Base-by-base conservation (phyloP, 2,888 invertebrate genomes). In the Tachina lurida region DNA sequence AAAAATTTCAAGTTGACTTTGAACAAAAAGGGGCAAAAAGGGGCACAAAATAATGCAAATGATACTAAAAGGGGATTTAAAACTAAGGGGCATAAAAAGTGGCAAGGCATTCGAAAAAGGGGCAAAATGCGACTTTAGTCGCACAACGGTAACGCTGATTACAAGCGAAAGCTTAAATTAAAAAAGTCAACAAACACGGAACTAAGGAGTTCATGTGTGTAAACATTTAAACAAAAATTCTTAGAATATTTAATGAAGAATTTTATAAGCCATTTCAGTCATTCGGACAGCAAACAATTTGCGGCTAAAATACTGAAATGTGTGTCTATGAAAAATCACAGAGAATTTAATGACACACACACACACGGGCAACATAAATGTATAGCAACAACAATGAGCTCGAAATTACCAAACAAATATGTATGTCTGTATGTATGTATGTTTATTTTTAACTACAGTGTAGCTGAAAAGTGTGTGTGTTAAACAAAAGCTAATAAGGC, bases 151-250 rank as follows among this genome's bases (percentile, higher is more conserved):
- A n/a, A n/a, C n/a, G n/a, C n/a, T n/a, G n/a, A n/a, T n/a, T n/a
- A n/a, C 19, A 81, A 78, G 68, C 58, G 73, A 74, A 82, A 70
- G 82, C 19, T 78, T 58, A 56, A 65, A 77, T 67, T 68, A 39
- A 74, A 74, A 68, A 60, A 60, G 5, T 45, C 41, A 54, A 83
- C 45, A 58, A 56, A 3, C 10, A 3, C 31, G 49, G 8, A 63
- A n/a, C 5, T 49, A n/a, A 19, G 47, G 45, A 54, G 65, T 73
- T 77, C 60, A 52, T 68, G 63, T 68, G 68, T 85, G 81, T 81
- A 81, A 77, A 77, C 81, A 77, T 43, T 78, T 80, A 17, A 74
- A 60, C 65, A 62, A 52, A 81, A 78, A 85, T 82, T 82, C 70
- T 74, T 74, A 39, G 58, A 82, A 85, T 85, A 77, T 82, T 85